phyloP scores from a whole-genome alignment of 2,797 vertebrate species.

The Diplodus puntazzo region DNA sequence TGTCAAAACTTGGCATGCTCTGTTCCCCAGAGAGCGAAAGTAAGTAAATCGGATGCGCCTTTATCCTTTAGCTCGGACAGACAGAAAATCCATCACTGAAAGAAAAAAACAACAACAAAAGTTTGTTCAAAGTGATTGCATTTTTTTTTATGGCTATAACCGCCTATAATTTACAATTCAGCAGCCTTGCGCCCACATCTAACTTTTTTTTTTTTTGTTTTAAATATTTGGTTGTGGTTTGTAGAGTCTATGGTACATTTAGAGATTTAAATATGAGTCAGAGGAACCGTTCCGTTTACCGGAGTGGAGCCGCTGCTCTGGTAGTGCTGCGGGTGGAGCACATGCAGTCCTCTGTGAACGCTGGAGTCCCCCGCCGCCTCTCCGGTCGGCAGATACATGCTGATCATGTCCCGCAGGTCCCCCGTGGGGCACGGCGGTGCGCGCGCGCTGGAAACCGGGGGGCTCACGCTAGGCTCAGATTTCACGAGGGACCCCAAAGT shows the following conservation, averaged over 20 bases:
- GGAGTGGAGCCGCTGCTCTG: conserved; percentile 89
- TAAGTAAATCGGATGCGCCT: conserved; percentile 38
- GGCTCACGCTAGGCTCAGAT: conserved; percentile 94
- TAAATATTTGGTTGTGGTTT: conserved; percentile 84
- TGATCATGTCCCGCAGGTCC: conserved; percentile 99
- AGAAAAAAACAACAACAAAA: conserved; percentile 41
- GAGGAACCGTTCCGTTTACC: conserved; percentile 94
- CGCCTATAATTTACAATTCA: conserved; percentile 86
- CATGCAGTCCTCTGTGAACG: conserved; percentile 93
- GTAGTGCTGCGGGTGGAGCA: conserved; percentile 94
- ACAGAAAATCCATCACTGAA: conserved; percentile 61
- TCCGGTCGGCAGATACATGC: conserved; percentile 91
- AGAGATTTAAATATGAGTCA: conserved; percentile 87
- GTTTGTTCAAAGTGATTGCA: conserved; percentile 77
- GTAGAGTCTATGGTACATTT: conserved; percentile 59
- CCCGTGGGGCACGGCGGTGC: conserved; percentile 90
- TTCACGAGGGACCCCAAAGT: conserved; percentile 93
- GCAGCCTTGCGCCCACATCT: conserved; percentile 70
- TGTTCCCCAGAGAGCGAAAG: conserved; percentile 65
- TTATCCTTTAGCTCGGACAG: conserved; percentile 52
- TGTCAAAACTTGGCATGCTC: conserved; percentile 84
- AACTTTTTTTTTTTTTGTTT: conserved; percentile 40
- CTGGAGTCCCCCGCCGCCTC: conserved; percentile 88
- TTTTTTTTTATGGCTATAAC: conserved; percentile 77
- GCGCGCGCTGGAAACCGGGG: conserved; percentile 88